Evolutionary conservation across 2,888 invertebrate genomes (phyloP).

Genomic region (Augochlorella aurata): DNA sequence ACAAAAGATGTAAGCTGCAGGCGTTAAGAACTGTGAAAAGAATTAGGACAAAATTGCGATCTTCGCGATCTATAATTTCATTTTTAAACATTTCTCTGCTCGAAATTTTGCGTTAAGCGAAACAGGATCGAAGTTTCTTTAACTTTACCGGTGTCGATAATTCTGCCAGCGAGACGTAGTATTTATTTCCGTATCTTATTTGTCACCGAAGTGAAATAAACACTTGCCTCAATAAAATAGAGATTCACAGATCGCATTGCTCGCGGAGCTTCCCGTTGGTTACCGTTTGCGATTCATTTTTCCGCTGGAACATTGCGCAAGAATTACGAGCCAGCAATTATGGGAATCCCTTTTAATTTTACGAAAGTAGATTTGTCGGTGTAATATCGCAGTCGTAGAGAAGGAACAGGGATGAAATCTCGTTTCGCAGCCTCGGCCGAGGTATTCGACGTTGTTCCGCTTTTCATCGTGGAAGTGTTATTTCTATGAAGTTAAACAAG

Average conservation of each 20-base stretch:
- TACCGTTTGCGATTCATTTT: neutral
- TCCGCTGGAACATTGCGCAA: neutral
- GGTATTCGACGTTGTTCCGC: neutral
- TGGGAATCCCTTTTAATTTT: neutral
- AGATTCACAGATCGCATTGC: neutral
- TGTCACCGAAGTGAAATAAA: neutral
- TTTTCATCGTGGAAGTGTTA: neutral
- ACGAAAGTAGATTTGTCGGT: neutral
- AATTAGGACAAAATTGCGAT: too few species aligned
- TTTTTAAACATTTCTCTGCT: neutral
- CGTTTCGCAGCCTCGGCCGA: neutral
- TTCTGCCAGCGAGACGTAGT: neutral
- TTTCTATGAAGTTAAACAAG: too few species aligned
- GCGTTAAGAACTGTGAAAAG: too few species aligned
- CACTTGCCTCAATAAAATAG: neutral
- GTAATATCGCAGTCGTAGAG: neutral
- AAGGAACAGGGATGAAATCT: neutral
- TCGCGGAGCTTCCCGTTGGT: neutral
- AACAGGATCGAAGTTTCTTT: neutral
- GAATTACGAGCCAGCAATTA: neutral
- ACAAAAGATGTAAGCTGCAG: too few species aligned
- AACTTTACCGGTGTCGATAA: neutral
- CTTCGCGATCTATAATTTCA: too few species aligned
- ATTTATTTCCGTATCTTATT: neutral
- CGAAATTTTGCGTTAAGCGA: too few species aligned